Percentiles rank a stretch among this genome's conserved stretches.
These are phyloP conservation scores for Schizothorax lantsangensis DNA, from an alignment of 2,797 vertebrate species.

Conservation along the genomic window DNA sequence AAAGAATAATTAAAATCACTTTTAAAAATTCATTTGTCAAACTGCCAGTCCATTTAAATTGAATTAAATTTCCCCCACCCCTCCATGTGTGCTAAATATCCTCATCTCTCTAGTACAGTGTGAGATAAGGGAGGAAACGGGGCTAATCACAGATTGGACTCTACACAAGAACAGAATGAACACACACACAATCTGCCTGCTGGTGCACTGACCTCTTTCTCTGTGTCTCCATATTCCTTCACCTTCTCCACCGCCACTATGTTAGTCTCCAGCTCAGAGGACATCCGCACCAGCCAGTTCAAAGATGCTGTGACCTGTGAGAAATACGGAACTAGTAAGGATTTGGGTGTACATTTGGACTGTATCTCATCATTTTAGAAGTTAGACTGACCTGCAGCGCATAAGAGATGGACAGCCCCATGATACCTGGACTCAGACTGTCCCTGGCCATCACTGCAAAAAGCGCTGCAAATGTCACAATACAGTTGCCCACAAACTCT, in stretches of 20 bases:
- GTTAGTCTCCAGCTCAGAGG: slow-evolving; percentile 94
- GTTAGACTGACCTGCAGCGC: slow-evolving; percentile 85
- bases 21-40: neutral
- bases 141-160: slow-evolving; percentile 31
- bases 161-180: neutral
- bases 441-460: slow-evolving; percentile 88
- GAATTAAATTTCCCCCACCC: neutral
- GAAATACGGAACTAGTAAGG: neutral
- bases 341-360: neutral
- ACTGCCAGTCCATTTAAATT: neutral
- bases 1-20: no score
- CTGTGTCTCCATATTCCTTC: slow-evolving; percentile 88
- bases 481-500: slow-evolving; percentile 93
- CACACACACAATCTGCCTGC: neutral
- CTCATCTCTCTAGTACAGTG: slow-evolving; percentile 7
- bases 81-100: neutral
- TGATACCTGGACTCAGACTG: slow-evolving; percentile 87
- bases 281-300: slow-evolving; percentile 97
- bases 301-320: slow-evolving; percentile 82
- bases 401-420: slow-evolving; percentile 93
- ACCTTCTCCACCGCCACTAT: slow-evolving; percentile 95
- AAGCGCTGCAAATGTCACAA: slow-evolving; percentile 89
- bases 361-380: neutral
- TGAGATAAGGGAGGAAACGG: neutral
- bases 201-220: slow-evolving; percentile 86